Evolutionary conservation across 2,888 invertebrate species (phyloP), one percentile per base, ranked within the genome.

Genomic region (Eulithis testata): DNA sequence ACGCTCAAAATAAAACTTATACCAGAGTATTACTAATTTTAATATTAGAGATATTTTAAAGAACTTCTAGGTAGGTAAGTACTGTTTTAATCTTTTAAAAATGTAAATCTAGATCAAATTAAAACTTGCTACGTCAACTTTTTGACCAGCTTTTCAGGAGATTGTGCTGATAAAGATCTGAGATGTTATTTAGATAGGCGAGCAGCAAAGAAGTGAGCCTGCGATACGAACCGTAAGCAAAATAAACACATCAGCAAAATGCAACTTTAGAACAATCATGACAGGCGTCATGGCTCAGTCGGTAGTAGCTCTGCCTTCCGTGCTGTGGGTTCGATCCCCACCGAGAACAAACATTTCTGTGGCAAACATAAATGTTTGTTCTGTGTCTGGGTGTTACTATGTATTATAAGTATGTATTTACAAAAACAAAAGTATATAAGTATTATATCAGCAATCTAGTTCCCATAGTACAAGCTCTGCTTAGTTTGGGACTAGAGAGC

Each of bases 171-270:
- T 64, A 53, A 58, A 63, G 49, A 67, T 67, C 67, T 54, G 7
- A 58, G 60, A 67, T 60, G 27, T 60, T 63, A 60, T 57, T 54
- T 31, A 57, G 60, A 63, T 60, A 60, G n/a, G 63, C 50, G 21
- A 56, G 51, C 14, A 60, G 21, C 11, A 37, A 11, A 45, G 52
- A 40, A 11, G 56, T 44, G 11, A 31, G 31, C 14, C 5, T 50
- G 27, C 27, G 37, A 12, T 62, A 61, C 27, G 21, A 66, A 62
- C 53, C n/a, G 57, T 54, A 58, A 65, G 49, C 44, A 61, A 9
- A 60, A 31, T 49, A 21, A 49, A 49, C 36, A 45, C 14, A 36
- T 31, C 31, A 4, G 21, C 21, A 21, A 21, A 21, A 5, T 31
- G 6, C 31, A 31, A 5, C 31, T 31, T 6, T 31, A 47, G 47